Conservation (phyloP, 2,797 vertebrate species). For the Sylvilagus floridanus region DNA sequence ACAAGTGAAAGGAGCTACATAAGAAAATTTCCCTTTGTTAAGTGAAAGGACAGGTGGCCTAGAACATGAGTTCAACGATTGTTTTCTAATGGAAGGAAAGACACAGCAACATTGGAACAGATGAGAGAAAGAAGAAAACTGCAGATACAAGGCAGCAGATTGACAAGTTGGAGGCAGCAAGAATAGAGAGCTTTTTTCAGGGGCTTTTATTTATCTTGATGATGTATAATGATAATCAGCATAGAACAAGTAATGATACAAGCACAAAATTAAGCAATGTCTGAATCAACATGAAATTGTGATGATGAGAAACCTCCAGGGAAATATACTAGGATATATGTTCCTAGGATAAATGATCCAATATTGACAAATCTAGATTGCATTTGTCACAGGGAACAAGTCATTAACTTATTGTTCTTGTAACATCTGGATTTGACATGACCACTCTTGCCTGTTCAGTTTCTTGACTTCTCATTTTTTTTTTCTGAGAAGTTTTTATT, state of each 20-base stretch:
- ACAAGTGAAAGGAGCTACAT: not conserved
- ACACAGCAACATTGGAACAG: not conserved
- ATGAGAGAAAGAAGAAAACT: not conserved
- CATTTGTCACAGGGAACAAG: not conserved
- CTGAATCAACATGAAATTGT: not conserved
- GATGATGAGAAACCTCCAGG: not conserved
- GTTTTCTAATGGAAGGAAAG: not conserved
- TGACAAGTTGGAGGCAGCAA: not conserved
- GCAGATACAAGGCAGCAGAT: fast-evolving
- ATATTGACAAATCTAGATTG: not conserved
- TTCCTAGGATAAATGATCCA: not conserved
- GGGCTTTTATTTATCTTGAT: not conserved
- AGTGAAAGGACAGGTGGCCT: not conserved
- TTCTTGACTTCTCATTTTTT: not conserved
- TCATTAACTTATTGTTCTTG: too few species aligned
- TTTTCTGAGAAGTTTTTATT: not conserved
- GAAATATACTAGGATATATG: not conserved
- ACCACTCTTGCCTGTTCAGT: not conserved
- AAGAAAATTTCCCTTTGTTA: not conserved
- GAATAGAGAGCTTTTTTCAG: not conserved
- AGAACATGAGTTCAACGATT: not conserved
- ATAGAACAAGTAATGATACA: not conserved
- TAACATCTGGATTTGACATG: not conserved
- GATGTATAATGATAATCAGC: not conserved
- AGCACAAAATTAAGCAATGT: not conserved